Evolutionary conservation across 1,140 invertebrate genomes (phyloP).

Genomic region (Formica selysi): DNA sequence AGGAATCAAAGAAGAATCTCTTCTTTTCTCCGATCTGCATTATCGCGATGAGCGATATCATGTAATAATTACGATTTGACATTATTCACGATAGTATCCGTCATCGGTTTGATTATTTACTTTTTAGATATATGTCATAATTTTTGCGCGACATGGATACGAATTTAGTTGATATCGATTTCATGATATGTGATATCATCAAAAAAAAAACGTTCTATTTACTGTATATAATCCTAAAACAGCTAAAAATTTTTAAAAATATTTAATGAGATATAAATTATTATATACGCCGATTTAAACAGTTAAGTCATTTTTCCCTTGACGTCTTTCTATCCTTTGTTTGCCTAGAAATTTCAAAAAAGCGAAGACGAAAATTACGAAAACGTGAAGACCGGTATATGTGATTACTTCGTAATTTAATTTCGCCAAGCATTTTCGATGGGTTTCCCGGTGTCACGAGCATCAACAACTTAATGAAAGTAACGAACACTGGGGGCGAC

Average conservation of each 20-base stretch:
- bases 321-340: not conserved
- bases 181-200: not conserved
- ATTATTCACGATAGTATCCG: not conserved
- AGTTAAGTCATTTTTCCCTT: not conserved
- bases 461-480: constrained; percentile 49
- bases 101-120: not conserved
- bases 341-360: not conserved
- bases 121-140: not conserved
- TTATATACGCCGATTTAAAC: not conserved
- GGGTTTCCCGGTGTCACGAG: constrained; percentile 32
- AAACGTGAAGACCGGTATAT: not conserved
- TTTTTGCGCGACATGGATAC: not conserved
- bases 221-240: not conserved
- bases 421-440: constrained; percentile 37
- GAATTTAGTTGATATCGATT: not conserved
- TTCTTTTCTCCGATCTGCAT: not conserved
- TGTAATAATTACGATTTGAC: not conserved
- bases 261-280: not conserved
- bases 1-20: constrained; percentile 6
- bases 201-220: not conserved
- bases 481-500: constrained; percentile 43
- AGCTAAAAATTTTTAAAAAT: not conserved
- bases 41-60: constrained; percentile 15
- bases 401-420: constrained; percentile 27
- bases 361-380: constrained; percentile 16